Conservation (phyloP, 2,888 invertebrate species). For the Steinernema carpocapsae region DNA sequence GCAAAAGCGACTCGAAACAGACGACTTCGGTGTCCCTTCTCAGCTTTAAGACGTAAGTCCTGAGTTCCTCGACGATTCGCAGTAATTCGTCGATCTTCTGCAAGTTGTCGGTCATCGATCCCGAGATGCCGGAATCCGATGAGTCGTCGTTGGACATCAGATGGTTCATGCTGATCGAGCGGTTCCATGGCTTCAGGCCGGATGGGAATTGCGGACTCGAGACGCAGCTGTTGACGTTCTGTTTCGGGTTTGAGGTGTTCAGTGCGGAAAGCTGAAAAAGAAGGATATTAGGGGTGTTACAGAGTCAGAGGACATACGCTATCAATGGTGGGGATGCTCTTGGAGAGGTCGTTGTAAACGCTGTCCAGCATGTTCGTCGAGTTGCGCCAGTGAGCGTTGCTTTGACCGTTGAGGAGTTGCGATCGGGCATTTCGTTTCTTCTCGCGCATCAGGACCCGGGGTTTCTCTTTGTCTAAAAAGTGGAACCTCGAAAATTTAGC, state of each 20-base stretch:
- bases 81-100: constrained; percentile 44
- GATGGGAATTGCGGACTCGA: constrained; percentile 2
- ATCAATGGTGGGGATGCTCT: constrained; percentile 65
- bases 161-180: constrained; percentile 40
- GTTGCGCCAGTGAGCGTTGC: constrained; percentile 56
- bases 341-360: constrained; percentile 63
- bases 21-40: constrained; percentile 51
- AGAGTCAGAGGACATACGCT: constrained; percentile 51
- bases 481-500: no score
- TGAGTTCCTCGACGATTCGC: constrained; percentile 52
- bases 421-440: constrained; percentile 44
- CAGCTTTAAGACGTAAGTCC: constrained; percentile 46
- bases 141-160: constrained; percentile 28
- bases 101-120: constrained; percentile 31
- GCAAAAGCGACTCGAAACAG: constrained; percentile 54
- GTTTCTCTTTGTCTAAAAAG: constrained; percentile 24
- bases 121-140: constrained; percentile 19
- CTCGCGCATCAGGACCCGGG: constrained; percentile 44
- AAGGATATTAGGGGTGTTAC: no score
- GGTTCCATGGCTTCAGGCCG: constrained; percentile 33
- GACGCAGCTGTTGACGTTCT: constrained; percentile 18
- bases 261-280: not conserved
- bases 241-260: constrained; percentile 21
- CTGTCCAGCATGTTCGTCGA: constrained; percentile 64
- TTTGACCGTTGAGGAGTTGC: not conserved